Evolutionary conservation across 2,888 invertebrate genomes (phyloP).

Genomic region (Adelphocoris suturalis): DNA sequence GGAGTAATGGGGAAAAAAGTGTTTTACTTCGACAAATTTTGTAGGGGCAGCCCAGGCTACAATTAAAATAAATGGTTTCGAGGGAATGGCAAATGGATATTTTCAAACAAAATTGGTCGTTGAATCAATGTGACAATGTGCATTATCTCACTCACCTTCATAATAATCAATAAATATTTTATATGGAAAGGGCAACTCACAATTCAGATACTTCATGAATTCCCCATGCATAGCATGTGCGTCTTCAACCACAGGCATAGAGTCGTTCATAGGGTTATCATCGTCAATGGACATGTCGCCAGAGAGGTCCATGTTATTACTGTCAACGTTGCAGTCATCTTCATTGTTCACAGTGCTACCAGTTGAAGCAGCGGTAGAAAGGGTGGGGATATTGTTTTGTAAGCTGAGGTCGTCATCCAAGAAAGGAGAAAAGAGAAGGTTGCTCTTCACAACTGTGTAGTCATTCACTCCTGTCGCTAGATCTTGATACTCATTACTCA

Average conservation of each 20-base stretch:
- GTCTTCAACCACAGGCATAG: conserved; percentile 48
- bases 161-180: too few species aligned
- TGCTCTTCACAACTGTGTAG: neutral
- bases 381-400: neutral
- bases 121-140: too few species aligned
- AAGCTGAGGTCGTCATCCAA: neutral
- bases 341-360: neutral
- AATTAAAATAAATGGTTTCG: too few species aligned
- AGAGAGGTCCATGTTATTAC: neutral
- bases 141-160: too few species aligned
- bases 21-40: too few species aligned
- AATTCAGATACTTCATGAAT: conserved; percentile 70
- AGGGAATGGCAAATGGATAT: too few species aligned
- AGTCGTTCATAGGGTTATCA: conserved; percentile 16
- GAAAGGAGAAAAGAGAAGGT: neutral
- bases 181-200: conserved; percentile 44
- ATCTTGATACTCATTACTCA: neutral
- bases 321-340: neutral
- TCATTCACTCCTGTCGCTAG: neutral
- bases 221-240: conserved; percentile 69
- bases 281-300: neutral
- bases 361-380: neutral
- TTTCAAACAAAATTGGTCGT: too few species aligned
- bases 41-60: too few species aligned
- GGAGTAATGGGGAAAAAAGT: too few species aligned